Percentiles rank a stretch among this genome's conserved stretches.
These are phyloP conservation scores for Halotydeus destructor DNA, from an alignment of 1,140 invertebrate species.

Conservation along the genomic window DNA sequence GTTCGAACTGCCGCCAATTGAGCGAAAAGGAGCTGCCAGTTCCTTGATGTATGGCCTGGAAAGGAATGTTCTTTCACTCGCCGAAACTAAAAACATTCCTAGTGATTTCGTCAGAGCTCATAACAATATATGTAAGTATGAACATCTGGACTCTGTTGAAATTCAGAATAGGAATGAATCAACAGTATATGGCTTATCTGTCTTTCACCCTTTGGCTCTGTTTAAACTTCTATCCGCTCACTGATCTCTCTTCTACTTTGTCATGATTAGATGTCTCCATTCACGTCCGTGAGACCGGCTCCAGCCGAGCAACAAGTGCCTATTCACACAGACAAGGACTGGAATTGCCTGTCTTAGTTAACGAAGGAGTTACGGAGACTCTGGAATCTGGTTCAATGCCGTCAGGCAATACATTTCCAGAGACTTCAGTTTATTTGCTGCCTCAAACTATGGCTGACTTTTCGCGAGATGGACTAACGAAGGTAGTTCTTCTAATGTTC, in stretches of 20 bases:
- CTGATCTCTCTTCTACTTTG: not conserved
- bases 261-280: slow-evolving; percentile 2
- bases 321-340: no score
- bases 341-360: no score
- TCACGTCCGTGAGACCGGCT: no score
- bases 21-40: slow-evolving; percentile 59
- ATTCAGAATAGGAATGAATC: not conserved
- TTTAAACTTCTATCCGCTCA: not conserved
- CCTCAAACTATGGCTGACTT: no score
- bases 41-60: slow-evolving; percentile 63
- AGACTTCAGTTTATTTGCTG: no score
- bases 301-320: no score
- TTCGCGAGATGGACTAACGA: no score
- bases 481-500: no score
- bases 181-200: not conserved
- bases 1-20: slow-evolving; percentile 40
- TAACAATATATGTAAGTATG: slow-evolving; percentile 1
- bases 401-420: no score
- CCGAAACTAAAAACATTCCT: slow-evolving; percentile 36
- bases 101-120: slow-evolving; percentile 1
- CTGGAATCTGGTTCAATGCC: no score
- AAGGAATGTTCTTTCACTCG: slow-evolving; percentile 71
- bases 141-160: no score
- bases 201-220: not conserved
- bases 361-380: no score